Evolutionary conservation across 2,113 vertebrate genomes (phyloP), one percentile per base, ranked within the genome.

Genomic region (Lepus americanus): DNA sequence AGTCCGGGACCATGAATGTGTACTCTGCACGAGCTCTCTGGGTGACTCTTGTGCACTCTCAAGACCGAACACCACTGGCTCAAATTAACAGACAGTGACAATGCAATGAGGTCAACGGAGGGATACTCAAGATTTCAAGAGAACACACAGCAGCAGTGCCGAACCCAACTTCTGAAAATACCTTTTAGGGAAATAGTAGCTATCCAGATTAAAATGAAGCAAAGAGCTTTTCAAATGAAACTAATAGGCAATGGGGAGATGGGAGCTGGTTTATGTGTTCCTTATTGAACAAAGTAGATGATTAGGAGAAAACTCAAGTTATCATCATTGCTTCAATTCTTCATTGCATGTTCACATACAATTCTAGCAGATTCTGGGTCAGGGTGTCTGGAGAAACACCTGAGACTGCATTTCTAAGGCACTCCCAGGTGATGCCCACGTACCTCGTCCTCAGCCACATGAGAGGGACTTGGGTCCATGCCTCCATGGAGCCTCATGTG

Each of bases 401-500:
- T 82, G 29, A 55, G 63, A 59, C 29, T 59, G 39, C 19, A 77
- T 63, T 76, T 94, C 84, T 67, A 69, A 27, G 11, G 27, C 55
- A 61, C 66, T 69, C n/a, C 19, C 79, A 72, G n/a, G 59, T 25
- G 44, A 74, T 17, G 20, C 2, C 51, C 9, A 6, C 17, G n/a
- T 20, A 16, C 11, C 16, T 27, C 14, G 4, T 73, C 53, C 81
- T 77, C 27, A 27, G 49, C 9, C 29, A 61, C 7, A 19, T 29
- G 6, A 76, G 13, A 66, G 83, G 9, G 31, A 25, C 49, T 69
- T 4, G 17, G 20, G 31, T 7, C 23, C 23, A 23, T 0, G 20
- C 49, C 51, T 7, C 61, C 3, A 5, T 3, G 2, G 10, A 31
- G 36, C 23, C 33, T 13, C 9, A 2, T 0, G 1, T 22, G 16